phyloP scores from a whole-genome alignment of 2,113 vertebrate genomes.

The Sinosuthora webbiana region DNA sequence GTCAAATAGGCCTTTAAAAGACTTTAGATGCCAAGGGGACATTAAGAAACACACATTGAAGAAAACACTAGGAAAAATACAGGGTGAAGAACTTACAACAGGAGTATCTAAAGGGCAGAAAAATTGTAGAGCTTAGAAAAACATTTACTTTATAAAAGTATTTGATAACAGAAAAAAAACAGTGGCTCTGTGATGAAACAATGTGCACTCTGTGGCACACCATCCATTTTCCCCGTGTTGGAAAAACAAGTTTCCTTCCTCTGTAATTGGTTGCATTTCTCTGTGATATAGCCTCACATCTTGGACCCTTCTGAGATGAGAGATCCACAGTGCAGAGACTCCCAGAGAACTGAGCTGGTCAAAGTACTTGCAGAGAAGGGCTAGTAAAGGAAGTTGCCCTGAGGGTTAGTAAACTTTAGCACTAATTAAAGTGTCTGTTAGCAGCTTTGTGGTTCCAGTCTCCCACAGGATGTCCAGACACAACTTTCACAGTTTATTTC shows the following conservation, averaged over 20 bases:
- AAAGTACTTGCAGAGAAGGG: neutral
- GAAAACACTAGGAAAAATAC: neutral
- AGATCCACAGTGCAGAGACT: neutral
- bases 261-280: neutral
- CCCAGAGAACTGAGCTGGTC: neutral
- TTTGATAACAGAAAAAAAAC: constrained; percentile 15
- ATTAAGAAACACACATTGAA: neutral
- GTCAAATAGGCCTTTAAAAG: neutral
- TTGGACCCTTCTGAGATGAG: neutral
- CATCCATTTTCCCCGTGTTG: neutral
- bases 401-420: neutral
- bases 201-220: neutral
- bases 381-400: neutral
- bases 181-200: neutral
- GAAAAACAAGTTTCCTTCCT: neutral
- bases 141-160: constrained; percentile 43
- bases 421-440: neutral
- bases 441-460: neutral
- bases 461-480: neutral
- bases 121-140: constrained; percentile 55
- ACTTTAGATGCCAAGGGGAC: neutral
- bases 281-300: neutral
- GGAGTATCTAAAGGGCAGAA: neutral
- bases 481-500: neutral
- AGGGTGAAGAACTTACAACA: neutral